Percentiles rank a stretch among this genome's conserved stretches.
Conservation (phyloP, 1,140 invertebrate species). For the Anoplophora glabripennis region DNA sequence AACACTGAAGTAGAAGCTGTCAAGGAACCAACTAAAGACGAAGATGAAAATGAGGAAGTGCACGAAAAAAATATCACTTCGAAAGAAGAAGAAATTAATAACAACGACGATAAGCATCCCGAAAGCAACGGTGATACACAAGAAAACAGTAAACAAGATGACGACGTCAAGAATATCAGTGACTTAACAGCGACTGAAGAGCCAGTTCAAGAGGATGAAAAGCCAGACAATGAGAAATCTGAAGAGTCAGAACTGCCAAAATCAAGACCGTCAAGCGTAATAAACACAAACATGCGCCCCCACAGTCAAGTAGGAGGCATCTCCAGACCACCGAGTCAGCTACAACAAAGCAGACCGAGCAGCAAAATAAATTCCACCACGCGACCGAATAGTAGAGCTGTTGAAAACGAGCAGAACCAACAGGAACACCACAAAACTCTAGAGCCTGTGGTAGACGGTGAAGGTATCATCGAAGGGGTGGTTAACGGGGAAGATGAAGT, state of each 20-base stretch:
- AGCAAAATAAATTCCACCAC: slow-evolving; percentile 23
- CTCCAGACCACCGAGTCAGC: slow-evolving; percentile 10
- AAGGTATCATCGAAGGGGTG: slow-evolving; percentile 48
- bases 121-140: not conserved
- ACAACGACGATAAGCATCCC: slow-evolving; percentile 9
- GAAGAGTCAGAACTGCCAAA: slow-evolving; percentile 12
- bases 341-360: slow-evolving; percentile 15
- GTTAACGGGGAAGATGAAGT: slow-evolving; percentile 63
- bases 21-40: slow-evolving; percentile 12
- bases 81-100: slow-evolving; percentile 18
- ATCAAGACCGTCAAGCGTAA: slow-evolving; percentile 42
- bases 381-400: slow-evolving; percentile 34
- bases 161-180: slow-evolving; percentile 35
- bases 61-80: slow-evolving; percentile 30
- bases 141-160: slow-evolving; percentile 22
- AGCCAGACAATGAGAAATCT: slow-evolving; percentile 12
- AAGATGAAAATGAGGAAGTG: slow-evolving; percentile 7
- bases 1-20: slow-evolving; percentile 20
- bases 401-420: slow-evolving; percentile 10
- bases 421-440: slow-evolving; percentile 47
- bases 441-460: slow-evolving; percentile 44
- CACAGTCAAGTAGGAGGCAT: not conserved
- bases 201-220: slow-evolving; percentile 19
- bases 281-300: slow-evolving; percentile 2
- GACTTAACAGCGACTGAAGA: slow-evolving; percentile 18